Percentiles rank a stretch among this genome's conserved stretches.
Evolutionary conservation across 2,888 invertebrate species (phyloP).

Genomic region (Yponomeuta plumbellus): DNA sequence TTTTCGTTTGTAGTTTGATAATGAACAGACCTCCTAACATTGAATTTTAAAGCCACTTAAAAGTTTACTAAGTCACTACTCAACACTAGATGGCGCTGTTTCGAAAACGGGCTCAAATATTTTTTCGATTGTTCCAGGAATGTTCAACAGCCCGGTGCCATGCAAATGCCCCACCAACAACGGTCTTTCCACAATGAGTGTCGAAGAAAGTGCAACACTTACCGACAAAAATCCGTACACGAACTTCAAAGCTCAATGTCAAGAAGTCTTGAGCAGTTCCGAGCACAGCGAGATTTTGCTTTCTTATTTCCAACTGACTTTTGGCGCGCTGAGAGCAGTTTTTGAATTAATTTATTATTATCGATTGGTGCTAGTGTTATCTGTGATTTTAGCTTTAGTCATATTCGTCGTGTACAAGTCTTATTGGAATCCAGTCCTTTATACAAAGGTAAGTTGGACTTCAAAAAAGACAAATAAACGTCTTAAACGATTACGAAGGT

Average conservation of each 20-base stretch:
- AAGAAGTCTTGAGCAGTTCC: conserved; percentile 24
- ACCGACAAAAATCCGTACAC: neutral
- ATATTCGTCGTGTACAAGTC: conserved; percentile 40
- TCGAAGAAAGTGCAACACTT: neutral
- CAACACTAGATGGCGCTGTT: too few relatives aligned
- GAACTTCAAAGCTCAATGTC: conserved; percentile 20
- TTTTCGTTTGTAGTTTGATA: too few relatives aligned
- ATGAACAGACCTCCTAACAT: too few relatives aligned
- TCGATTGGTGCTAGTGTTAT: conserved; percentile 27
- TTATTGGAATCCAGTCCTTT: conserved; percentile 44
- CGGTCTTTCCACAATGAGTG: neutral
- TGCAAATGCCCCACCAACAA: neutral
- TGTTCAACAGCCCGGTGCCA: conserved; percentile 2
- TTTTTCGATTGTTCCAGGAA: conserved; percentile 13
- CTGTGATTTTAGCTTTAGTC: conserved; percentile 34
- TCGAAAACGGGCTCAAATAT: too few relatives aligned
- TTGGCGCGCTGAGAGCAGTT: conserved; percentile 24
- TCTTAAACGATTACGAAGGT: too few relatives aligned
- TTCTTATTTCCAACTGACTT: conserved; percentile 30
- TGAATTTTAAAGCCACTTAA: too few relatives aligned
- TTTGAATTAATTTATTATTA: conserved; percentile 30
- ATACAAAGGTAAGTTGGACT: conserved; percentile 43
- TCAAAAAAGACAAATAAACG: too few relatives aligned
- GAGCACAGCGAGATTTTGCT: conserved; percentile 28
- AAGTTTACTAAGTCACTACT: too few relatives aligned